A percentile compares a stretch with the other conserved stretches of the same genome.
These are phyloP conservation scores for Mareca strepera DNA, from an alignment of 2,797 vertebrate genomes.

Conservation along the genomic window DNA sequence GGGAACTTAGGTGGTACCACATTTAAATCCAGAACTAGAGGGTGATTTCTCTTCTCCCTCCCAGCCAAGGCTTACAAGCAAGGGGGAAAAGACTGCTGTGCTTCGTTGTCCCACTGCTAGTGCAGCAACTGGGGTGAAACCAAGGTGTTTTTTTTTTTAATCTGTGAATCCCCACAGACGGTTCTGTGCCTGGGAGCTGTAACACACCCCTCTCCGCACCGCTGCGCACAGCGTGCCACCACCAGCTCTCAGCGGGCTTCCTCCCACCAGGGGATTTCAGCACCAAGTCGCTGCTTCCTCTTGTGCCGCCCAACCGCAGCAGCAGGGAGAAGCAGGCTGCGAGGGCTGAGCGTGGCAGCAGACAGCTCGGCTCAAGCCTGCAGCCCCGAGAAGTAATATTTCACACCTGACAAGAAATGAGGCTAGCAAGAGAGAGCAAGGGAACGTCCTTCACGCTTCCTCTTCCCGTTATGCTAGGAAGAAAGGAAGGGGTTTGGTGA, in stretches of 20 bases:
- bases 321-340: background rate
- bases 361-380: no score
- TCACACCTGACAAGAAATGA: background rate
- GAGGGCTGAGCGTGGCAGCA: background rate
- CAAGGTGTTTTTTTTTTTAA: background rate
- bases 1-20: background rate
- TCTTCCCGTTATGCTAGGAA: background rate
- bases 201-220: background rate
- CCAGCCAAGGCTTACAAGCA: fast-evolving
- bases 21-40: fast-evolving
- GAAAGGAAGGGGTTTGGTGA: background rate
- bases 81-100: fast-evolving
- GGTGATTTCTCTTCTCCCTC: fast-evolving
- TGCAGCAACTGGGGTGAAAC: background rate
- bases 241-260: background rate
- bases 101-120: fast-evolving
- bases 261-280: fast-evolving
- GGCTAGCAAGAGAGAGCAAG: background rate
- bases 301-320: background rate
- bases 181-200: background rate
- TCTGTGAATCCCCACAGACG: background rate
- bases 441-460: background rate
- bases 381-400: background rate
- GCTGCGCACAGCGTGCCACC: fast-evolving
- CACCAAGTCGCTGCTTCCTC: background rate